These are phyloP conservation scores for Thymelicus acteon DNA, from an alignment of 2,888 invertebrate genomes.

Conservation along the genomic window DNA sequence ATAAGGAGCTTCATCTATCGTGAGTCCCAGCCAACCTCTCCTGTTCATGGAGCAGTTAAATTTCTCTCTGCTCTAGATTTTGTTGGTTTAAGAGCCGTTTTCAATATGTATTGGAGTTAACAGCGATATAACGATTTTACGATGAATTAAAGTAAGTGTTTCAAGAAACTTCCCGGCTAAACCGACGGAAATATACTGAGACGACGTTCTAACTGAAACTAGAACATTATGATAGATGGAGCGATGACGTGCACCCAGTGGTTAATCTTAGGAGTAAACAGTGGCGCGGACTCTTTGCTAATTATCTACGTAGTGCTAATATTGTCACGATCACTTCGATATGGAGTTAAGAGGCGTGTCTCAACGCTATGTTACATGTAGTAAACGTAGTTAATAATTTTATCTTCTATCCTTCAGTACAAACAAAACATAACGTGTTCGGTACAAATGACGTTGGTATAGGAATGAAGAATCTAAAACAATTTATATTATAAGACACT, in stretches of 20 bases:
- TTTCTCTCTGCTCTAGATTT: too few relatives aligned
- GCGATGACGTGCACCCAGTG: not conserved
- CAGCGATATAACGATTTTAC: too few relatives aligned
- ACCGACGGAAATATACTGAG: not conserved
- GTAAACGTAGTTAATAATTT: not conserved
- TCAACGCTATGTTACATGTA: not conserved
- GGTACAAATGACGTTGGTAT: too few relatives aligned
- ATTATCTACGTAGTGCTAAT: not conserved
- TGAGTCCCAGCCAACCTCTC: too few relatives aligned
- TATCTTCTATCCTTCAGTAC: not conserved
- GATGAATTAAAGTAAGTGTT: not conserved
- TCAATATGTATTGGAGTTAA: too few relatives aligned
- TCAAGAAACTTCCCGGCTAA: not conserved
- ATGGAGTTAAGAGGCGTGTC: not conserved
- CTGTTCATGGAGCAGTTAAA: too few relatives aligned
- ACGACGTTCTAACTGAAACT: not conserved
- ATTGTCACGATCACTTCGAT: not conserved
- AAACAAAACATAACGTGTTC: not conserved
- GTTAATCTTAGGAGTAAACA: conserved; percentile 1
- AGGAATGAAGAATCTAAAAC: too few relatives aligned
- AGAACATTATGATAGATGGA: conserved; percentile 4
- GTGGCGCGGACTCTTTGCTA: not conserved
- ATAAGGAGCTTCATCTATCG: too few relatives aligned
- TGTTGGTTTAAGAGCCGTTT: too few relatives aligned
- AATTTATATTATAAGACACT: too few relatives aligned